Evolutionary conservation across 2,797 vertebrate genomes (phyloP), one percentile per base, ranked within the genome.

Genomic region (Microctenopoma lineatum): DNA sequence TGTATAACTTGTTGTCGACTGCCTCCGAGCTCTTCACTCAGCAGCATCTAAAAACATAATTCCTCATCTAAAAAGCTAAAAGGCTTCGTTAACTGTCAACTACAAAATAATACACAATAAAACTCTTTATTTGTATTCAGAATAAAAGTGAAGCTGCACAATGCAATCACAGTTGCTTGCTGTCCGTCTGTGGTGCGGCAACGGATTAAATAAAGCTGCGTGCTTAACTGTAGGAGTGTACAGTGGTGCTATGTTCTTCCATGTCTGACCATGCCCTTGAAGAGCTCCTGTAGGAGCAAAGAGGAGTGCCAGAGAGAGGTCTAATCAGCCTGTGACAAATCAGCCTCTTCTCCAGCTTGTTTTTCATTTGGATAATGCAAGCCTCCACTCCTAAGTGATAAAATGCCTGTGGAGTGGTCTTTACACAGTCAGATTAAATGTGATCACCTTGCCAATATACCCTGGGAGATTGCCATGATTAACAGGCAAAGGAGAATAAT

Each of bases 331-430:
- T 69, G 71, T 91, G 90, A 92, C 89, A 89, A 89, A 93, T 93
- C 87, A 80, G 81, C 83, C 71, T 84, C 79, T 79, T 87, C 81
- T 82, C 56, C 64, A 10, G 79, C 89, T 87, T 90, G 85, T 90
- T 93, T 92, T 90, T 92, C 89, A 91, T 93, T 90, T 88, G 83
- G 87, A 84, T 91, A 92, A 92, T 92, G 89, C 85, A 85, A 69
- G 63, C 77, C 81, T 84, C 85, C 73, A 83, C 84, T 79, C 73
- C 84, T 82, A 84, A 88, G 89, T 90, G 89, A 92, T 90, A 87
- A 89, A 89, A 90, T 82, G 89, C 86, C 71, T 71, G 73, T 73
- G 69, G 68, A 87, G 73, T 81, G 74, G 79, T 85, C 86, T 88
- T 86, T 87, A 84, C 77, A 79, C 72, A 72, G 78, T 64, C 73